Base-by-base conservation (phyloP, 2,113 vertebrate species). In the Illadopsis cleaveri region DNA sequence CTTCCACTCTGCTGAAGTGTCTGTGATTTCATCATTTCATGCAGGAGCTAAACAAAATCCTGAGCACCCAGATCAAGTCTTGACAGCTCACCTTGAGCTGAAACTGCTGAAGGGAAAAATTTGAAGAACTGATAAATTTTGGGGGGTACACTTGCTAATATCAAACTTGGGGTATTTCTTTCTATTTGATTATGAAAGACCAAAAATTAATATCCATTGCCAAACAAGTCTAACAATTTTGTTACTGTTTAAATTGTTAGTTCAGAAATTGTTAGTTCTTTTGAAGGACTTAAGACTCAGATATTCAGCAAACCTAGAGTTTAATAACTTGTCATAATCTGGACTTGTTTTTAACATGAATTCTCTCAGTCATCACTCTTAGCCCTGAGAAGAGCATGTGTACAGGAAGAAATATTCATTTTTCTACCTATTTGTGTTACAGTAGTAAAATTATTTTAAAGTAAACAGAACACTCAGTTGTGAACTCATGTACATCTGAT, bases 61-160 rank as follows among this genome's bases (percentile, higher is more conserved):
- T 73, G 82, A 86, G 68, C 60, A 35, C n/a, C 37, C 79, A 62
- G 68, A 71, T 97, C 97, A 94, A 76, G 96, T 94, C 87, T 94
- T 68, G 70, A 78, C 97, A 77, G 17, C 76, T 90, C 51, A 58
- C 82, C 87, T 89, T 88, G 58, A 85, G 57, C 82, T 93, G 58
- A 82, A 86, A 75, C 71, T 94, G 47, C 64, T 91, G 40, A 84
- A 94, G 71, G 81, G 85, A 89, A 72, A 69, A 70, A 35, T 23
- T 27, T 60, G 33, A 66, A 61, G 30, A 78, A 79, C 33, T 85
- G 44, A 57, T 65, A 22, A 45, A 75, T 88, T 78, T 69, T 42
- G 4, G 11, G 31, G 27, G 23, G 11, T 81, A 75, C 54, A 10
- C 11, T 83, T 88, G 48, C 54, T 38, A 66, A 7, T 78, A 68